Conservation (phyloP, 2,797 vertebrate genomes). For the Manis pentadactyla region DNA sequence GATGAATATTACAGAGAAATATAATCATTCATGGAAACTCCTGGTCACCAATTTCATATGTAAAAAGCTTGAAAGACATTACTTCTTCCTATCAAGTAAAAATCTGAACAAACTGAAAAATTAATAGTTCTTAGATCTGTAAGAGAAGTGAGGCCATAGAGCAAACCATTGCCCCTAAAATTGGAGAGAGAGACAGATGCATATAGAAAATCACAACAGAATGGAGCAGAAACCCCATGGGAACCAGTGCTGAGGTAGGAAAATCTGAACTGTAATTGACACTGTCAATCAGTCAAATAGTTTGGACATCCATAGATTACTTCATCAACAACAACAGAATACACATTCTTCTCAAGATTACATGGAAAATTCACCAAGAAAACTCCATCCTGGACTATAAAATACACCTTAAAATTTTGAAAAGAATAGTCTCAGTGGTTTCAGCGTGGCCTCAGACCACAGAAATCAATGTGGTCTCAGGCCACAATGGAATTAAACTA, state of each 20-base stretch:
- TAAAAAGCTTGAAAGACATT: neutral
- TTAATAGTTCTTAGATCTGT: neutral
- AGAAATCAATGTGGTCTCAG: neutral
- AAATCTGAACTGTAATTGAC: neutral
- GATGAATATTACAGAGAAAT: neutral
- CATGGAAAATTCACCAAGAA: neutral
- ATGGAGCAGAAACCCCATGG: neutral
- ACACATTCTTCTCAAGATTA: neutral
- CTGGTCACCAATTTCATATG: neutral
- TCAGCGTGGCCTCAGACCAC: no score
- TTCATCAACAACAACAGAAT: neutral
- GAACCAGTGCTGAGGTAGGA: neutral
- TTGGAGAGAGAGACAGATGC: neutral
- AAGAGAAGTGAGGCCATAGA: neutral
- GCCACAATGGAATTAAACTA: neutral
- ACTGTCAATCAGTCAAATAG: neutral
- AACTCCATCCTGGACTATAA: neutral
- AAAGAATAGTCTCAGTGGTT: neutral
- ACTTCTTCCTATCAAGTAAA: neutral
- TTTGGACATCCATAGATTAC: neutral
- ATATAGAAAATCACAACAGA: neutral
- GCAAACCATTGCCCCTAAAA: neutral
- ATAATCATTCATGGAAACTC: neutral
- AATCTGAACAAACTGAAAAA: neutral
- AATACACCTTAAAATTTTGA: neutral